phyloP scores from a whole-genome alignment of 1,140 invertebrate genomes.

The Heliconius congener region DNA sequence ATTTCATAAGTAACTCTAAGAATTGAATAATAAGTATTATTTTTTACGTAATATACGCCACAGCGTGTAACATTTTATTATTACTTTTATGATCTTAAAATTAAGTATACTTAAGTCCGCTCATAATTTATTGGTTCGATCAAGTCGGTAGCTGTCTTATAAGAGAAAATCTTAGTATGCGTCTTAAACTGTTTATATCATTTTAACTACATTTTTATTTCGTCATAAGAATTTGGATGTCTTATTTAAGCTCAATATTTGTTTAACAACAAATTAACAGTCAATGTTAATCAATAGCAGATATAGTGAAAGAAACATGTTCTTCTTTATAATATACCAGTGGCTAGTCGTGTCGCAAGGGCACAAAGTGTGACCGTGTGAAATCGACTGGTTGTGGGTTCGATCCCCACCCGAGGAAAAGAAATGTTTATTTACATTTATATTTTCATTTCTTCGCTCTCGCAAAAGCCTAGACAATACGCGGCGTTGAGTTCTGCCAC shows the following conservation, averaged over 20 bases:
- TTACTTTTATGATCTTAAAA: conserved; percentile 39
- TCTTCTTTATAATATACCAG: no score
- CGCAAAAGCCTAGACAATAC: no score
- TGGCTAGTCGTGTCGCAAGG: no score
- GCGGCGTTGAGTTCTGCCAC: no score
- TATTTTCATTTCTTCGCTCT: no score
- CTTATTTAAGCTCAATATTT: neutral
- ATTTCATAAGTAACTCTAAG: neutral
- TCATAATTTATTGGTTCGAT: conserved; percentile 29
- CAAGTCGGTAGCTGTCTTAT: conserved; percentile 29
- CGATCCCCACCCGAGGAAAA: no score
- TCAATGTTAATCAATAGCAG: neutral
- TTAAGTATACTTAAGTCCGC: conserved; percentile 27
- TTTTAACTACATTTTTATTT: neutral
- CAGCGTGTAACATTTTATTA: conserved; percentile 45
- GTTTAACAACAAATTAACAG: neutral
- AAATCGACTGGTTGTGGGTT: no score
- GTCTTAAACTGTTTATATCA: neutral
- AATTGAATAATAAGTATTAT: conserved; percentile 15
- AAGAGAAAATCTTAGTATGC: conserved; percentile 11
- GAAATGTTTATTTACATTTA: no score
- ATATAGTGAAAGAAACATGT: neutral
- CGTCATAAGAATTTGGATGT: neutral
- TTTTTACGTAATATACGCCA: conserved; percentile 44
- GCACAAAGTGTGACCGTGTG: no score